Evolutionary conservation across 1,140 invertebrate species (phyloP), one percentile per base, ranked within the genome.

Genomic region (Eciton burchellii): DNA sequence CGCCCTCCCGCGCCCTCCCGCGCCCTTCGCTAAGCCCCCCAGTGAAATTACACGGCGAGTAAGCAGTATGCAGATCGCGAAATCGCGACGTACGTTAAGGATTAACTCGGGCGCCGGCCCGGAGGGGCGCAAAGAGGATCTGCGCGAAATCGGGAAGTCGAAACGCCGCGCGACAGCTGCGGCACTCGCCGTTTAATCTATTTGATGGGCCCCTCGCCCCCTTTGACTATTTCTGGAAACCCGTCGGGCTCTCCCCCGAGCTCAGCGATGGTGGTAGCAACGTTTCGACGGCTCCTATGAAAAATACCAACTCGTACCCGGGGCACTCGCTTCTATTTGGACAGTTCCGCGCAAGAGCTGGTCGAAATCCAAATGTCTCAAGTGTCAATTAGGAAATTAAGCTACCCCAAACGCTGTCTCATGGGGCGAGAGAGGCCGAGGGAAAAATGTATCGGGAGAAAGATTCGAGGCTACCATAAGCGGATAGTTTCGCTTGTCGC

Each of bases 11-110:
- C 26, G 29, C 9, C 45, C n/a, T n/a, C n/a, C n/a, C n/a, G n/a
- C 68, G 24, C 52, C 63, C 77, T 57, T 59, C 77, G 59, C 81
- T 86, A 84, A 86, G 84, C 83, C 89, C 83, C 89, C 84, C 83
- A 66, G 77, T 76, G 86, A 90, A 89, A 90, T 89, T 91, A 89
- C 87, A 87, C 70, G 49, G n/a, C 52, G 83, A 86, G 85, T 90
- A 90, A 91, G 90, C 89, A 90, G 89, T 91, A 91, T 91, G 90
- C 91, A 91, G 90, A 91, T 91, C 89, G 86, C 89, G 85, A 87
- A 91, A 91, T 90, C 88, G 87, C 88, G 84, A 87, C 90, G 85
- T 89, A 91, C 89, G 90, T 83, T 86, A 84, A 83, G 90, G 90
- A 91, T 91, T 91, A 91, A 87, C 86, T 84, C 47, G 14, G 70